Conservation (phyloP, 2,888 invertebrate species). For the Arenicola marina region DNA sequence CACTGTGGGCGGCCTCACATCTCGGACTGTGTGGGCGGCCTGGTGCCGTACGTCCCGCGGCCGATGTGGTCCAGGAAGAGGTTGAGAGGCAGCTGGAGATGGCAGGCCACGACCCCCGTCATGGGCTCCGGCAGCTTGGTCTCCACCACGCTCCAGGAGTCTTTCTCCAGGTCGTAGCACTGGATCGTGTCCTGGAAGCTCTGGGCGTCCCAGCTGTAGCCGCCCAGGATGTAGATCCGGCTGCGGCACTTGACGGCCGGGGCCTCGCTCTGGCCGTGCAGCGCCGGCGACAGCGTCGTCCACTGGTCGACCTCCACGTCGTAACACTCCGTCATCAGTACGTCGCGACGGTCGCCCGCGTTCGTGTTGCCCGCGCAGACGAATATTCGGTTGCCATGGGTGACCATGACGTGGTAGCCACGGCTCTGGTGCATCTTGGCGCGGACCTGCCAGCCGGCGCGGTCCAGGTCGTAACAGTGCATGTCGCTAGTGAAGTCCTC, state of each 20-base stretch:
- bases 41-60: too few relatives aligned
- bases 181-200: constrained; percentile 36
- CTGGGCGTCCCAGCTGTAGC: constrained; percentile 37
- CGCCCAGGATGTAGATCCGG: constrained; percentile 29
- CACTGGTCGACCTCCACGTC: constrained; percentile 35
- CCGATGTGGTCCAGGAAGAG: not conserved
- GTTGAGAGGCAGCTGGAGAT: constrained; percentile 29
- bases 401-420: constrained; percentile 38
- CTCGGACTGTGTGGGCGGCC: too few relatives aligned
- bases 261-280: constrained; percentile 35
- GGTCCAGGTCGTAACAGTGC: constrained; percentile 32
- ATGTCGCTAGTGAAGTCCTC: constrained; percentile 38
- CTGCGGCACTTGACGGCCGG: constrained; percentile 27
- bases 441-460: constrained; percentile 31
- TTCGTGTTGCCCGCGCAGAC: constrained; percentile 38
- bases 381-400: constrained; percentile 28
- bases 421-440: constrained; percentile 34
- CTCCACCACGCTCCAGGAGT: constrained; percentile 30
- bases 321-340: constrained; percentile 34
- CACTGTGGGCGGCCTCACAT: too few relatives aligned
- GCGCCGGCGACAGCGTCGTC: constrained; percentile 30
- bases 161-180: constrained; percentile 31
- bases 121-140: constrained; percentile 30
- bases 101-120: constrained; percentile 31
- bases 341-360: constrained; percentile 36